These are phyloP conservation scores for Falco punctatus DNA, from an alignment of 2,113 vertebrate genomes.

Conservation along the genomic window DNA sequence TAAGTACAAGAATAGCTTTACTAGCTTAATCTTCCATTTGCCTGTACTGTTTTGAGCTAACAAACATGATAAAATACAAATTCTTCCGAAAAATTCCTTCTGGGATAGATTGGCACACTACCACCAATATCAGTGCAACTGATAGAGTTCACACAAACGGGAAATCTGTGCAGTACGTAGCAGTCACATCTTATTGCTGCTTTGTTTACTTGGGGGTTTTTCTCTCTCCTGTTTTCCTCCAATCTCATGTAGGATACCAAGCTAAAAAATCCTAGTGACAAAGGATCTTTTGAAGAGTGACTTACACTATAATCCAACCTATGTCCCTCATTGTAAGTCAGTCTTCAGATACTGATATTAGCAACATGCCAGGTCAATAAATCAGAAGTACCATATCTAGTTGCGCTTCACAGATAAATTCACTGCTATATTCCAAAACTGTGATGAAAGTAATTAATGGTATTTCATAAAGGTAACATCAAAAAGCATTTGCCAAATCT, in stretches of 20 bases:
- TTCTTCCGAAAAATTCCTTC: neutral
- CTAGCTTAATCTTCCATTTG: neutral
- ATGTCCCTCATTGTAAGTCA: neutral
- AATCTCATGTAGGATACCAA: neutral
- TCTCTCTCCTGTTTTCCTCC: neutral
- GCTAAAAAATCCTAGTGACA: neutral
- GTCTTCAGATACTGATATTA: neutral
- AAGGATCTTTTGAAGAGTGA: neutral
- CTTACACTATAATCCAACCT: neutral
- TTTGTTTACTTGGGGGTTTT: neutral
- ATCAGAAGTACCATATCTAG: neutral
- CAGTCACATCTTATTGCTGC: neutral
- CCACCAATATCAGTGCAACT: neutral
- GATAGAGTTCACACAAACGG: neutral
- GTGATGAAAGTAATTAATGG: neutral
- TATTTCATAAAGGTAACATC: neutral
- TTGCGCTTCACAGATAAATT: neutral
- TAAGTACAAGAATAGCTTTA: conserved; percentile 1
- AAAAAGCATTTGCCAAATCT: neutral
- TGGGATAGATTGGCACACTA: neutral
- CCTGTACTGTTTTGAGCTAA: neutral
- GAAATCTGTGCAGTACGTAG: neutral
- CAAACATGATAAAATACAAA: neutral
- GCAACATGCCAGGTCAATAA: neutral
- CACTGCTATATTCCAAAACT: neutral